phyloP scores from a whole-genome alignment of 2,113 vertebrate genomes.

The Galemys pyrenaicus region DNA sequence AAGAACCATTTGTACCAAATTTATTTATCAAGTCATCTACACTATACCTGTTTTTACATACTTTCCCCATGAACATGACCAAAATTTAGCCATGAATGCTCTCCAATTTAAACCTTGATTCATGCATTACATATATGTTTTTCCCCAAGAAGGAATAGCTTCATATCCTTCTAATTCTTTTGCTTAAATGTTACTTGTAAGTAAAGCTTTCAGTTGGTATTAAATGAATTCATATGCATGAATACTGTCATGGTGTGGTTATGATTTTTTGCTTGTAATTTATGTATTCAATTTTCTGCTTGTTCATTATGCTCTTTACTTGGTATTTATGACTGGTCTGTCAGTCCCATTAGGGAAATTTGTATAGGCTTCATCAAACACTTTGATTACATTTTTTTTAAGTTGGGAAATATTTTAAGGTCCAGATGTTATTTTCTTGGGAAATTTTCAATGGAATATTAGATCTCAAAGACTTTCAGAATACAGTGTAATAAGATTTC shows the following conservation, averaged over 20 bases:
- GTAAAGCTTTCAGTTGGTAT: background rate
- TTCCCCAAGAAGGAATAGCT: background rate
- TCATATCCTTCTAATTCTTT: background rate
- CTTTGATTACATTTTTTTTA: background rate
- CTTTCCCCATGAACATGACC: background rate
- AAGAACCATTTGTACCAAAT: background rate
- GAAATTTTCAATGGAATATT: background rate
- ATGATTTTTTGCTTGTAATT: slow-evolving; percentile 25
- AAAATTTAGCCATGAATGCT: background rate
- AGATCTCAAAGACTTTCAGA: background rate
- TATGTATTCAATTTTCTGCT: slow-evolving; percentile 68
- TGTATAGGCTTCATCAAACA: slow-evolving; percentile 40
- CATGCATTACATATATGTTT: background rate
- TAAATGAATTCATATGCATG: slow-evolving; percentile 55
- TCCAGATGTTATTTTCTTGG: background rate
- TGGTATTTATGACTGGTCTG: slow-evolving; percentile 58
- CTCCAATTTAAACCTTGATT: background rate
- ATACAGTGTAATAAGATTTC: background rate
- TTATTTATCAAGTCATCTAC: background rate
- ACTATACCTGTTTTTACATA: background rate
- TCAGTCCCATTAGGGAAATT: slow-evolving; percentile 23
- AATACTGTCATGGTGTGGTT: background rate
- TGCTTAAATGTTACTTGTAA: slow-evolving; percentile 40
- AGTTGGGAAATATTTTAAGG: slow-evolving; percentile 1
- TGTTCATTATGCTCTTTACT: slow-evolving; percentile 58